phyloP scores from a whole-genome alignment of 2,888 invertebrate species.

The Caenorhabditis doughertyi region DNA sequence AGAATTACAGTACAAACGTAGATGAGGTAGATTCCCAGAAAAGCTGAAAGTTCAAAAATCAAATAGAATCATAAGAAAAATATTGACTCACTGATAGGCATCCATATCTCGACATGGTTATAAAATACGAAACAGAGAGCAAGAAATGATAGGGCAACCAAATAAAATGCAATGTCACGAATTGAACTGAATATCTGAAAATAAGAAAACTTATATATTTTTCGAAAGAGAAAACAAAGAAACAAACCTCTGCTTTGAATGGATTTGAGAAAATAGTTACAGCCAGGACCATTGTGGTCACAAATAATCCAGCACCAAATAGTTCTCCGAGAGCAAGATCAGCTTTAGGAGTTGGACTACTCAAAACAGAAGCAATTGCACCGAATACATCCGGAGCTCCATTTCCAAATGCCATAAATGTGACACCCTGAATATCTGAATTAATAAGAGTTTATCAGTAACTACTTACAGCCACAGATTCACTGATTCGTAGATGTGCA shows the following conservation, averaged over 20 bases:
- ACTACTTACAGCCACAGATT: constrained; percentile 84
- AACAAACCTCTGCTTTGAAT: constrained; percentile 83
- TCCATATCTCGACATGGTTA: constrained; percentile 82
- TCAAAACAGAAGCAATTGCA: constrained; percentile 85
- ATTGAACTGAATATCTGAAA: constrained; percentile 83
- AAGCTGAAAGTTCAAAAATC: constrained; percentile 79
- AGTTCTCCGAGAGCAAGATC: constrained; percentile 84
- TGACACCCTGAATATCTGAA: constrained; percentile 85
- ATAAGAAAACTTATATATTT: neutral
- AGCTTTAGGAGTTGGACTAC: constrained; percentile 82
- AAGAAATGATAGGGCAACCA: constrained; percentile 84
- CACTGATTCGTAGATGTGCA: constrained; percentile 83
- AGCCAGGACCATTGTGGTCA: constrained; percentile 86
- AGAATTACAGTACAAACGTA: constrained; percentile 85
- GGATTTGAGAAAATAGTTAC: constrained; percentile 85
- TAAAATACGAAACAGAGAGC: constrained; percentile 85
- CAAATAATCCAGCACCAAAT: constrained; percentile 86
- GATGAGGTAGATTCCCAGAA: constrained; percentile 84
- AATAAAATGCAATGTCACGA: constrained; percentile 85
- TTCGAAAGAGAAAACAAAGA: neutral
- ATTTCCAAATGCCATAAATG: constrained; percentile 88
- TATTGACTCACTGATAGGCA: constrained; percentile 14
- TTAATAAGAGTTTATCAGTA: neutral
- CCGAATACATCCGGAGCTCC: constrained; percentile 88
- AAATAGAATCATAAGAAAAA: neutral